phyloP scores from a whole-genome alignment of 2,113 vertebrate species.

The Pituophis catenifer region DNA sequence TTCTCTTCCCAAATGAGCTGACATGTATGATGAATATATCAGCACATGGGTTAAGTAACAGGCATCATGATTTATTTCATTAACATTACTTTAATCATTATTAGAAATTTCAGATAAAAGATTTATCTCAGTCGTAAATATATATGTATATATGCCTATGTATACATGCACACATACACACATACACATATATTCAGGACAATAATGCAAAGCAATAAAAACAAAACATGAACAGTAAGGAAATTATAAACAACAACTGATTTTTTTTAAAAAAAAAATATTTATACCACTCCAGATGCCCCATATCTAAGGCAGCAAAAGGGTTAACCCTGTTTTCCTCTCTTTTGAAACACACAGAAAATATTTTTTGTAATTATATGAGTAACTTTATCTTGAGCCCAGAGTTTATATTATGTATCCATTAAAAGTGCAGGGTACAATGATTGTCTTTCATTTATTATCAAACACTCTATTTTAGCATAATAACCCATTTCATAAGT shows the following conservation, averaged over 20 bases:
- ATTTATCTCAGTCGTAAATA: conserved; percentile 44
- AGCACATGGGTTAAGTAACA: conserved; percentile 90
- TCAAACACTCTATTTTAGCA: conserved; percentile 56
- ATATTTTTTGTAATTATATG: conserved; percentile 33
- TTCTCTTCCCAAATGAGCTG: conserved; percentile 87
- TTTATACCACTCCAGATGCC: conserved; percentile 45
- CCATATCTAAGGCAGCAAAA: conserved; percentile 64
- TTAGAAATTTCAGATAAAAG: conserved; percentile 61
- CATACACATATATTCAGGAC: neutral
- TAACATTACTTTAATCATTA: conserved; percentile 59
- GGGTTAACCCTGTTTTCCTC: conserved; percentile 60
- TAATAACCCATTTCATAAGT: conserved; percentile 50
- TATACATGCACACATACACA: neutral
- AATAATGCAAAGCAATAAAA: conserved; percentile 25
- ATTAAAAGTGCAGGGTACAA: conserved; percentile 55
- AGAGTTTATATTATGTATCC: conserved; percentile 46
- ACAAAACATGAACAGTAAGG: conserved; percentile 40
- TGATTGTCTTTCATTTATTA: conserved; percentile 63
- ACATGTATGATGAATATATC: conserved; percentile 91
- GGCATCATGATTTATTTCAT: conserved; percentile 77
- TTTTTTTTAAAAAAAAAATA: conserved; percentile 30
- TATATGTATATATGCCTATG: neutral
- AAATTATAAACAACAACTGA: conserved; percentile 39
- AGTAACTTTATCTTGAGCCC: conserved; percentile 33
- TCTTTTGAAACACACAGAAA: conserved; percentile 50